Percentiles rank a stretch among this genome's conserved stretches.
These are phyloP conservation scores for Enteromius unitaeniatus DNA, from an alignment of 2,797 vertebrate genomes.

Conservation along the genomic window DNA sequence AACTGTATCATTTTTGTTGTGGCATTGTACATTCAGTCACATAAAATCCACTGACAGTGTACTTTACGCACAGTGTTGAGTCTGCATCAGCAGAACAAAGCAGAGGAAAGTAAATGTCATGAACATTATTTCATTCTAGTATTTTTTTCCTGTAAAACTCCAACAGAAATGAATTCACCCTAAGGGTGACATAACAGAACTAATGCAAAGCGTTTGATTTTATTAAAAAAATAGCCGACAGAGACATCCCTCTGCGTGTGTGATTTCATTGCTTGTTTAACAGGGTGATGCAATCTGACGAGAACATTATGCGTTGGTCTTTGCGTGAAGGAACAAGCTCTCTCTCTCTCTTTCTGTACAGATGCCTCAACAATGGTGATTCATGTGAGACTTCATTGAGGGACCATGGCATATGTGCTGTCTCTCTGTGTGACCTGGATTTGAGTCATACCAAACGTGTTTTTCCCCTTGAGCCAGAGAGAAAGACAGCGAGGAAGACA, in stretches of 20 bases:
- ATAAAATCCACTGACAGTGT: neutral
- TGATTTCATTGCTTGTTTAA: constrained; percentile 30
- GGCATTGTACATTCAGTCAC: neutral
- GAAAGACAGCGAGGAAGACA: neutral
- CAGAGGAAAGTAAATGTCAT: neutral
- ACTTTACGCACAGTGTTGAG: neutral
- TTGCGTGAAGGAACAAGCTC: constrained; percentile 15
- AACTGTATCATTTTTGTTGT: neutral
- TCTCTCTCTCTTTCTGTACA: constrained; percentile 22
- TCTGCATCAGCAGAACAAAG: neutral
- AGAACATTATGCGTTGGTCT: constrained; percentile 31
- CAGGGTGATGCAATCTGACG: constrained; percentile 46
- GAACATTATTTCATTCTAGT: neutral
- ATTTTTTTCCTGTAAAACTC: constrained; percentile 9
- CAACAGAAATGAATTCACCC: neutral
- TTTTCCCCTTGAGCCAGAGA: constrained; percentile 43
- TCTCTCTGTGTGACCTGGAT: constrained; percentile 53
- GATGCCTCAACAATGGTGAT: constrained; percentile 21
- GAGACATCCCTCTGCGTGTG: constrained; percentile 12
- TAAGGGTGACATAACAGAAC: constrained; percentile 2
- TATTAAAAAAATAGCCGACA: constrained; percentile 20
- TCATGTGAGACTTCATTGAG: constrained; percentile 37
- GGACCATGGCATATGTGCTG: constrained; percentile 27
- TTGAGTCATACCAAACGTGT: constrained; percentile 31
- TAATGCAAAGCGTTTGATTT: constrained; percentile 31